These are phyloP conservation scores for Xestia ashworthii DNA, from an alignment of 2,888 invertebrate species.

Conservation along the genomic window DNA sequence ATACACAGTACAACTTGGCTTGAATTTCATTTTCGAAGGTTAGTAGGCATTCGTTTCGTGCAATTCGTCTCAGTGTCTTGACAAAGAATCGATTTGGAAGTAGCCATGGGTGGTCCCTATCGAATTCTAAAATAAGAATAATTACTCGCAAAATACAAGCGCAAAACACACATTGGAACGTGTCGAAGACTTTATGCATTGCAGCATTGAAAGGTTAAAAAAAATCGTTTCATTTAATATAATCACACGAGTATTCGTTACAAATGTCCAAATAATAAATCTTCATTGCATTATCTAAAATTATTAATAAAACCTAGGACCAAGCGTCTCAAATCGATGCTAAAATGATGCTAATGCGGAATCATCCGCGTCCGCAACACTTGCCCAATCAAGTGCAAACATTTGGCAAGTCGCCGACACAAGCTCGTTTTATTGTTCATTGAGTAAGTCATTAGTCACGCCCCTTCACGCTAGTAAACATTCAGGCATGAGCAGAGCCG, in stretches of 20 bases:
- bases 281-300: slow-evolving; percentile 25
- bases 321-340: neutral
- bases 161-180: neutral
- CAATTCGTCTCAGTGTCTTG: slow-evolving; percentile 14
- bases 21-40: slow-evolving; percentile 1
- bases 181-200: too few relatives aligned
- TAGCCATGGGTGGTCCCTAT: slow-evolving; percentile 26
- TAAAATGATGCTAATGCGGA: slow-evolving; percentile 27
- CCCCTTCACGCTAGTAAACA: slow-evolving; percentile 47
- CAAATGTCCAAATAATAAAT: slow-evolving; percentile 6
- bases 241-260: neutral
- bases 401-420: slow-evolving; percentile 35
- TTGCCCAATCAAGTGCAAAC: slow-evolving; percentile 41
- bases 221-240: slow-evolving; percentile 1
- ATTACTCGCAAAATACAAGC: neutral
- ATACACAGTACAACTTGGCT: neutral
- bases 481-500: slow-evolving; percentile 34
- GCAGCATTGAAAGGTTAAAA: neutral
- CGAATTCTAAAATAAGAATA: neutral
- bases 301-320: slow-evolving; percentile 23
- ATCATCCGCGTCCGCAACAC: slow-evolving; percentile 28
- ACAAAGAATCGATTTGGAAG: slow-evolving; percentile 25
- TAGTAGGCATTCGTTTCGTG: neutral
- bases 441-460: slow-evolving; percentile 49
- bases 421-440: slow-evolving; percentile 52